Conservation (phyloP, 2,113 vertebrate species). For the Thermophis baileyi region DNA sequence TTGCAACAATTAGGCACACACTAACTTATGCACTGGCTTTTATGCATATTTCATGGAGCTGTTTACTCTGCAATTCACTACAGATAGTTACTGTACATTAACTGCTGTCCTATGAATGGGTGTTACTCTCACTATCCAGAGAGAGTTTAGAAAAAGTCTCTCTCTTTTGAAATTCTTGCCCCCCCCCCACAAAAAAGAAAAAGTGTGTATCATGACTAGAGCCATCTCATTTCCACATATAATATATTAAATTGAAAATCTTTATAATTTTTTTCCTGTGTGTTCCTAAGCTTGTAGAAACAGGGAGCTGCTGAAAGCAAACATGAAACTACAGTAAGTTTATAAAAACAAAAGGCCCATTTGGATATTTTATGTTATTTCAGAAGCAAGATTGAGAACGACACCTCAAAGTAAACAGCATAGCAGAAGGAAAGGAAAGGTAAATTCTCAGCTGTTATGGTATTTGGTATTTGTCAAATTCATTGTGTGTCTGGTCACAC, state of each 20-base stretch:
- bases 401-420: constrained; percentile 6
- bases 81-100: constrained; percentile 1
- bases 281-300: constrained; percentile 1
- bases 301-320: neutral
- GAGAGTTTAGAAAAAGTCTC: constrained; percentile 12
- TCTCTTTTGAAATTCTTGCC: neutral
- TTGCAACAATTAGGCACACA: neutral
- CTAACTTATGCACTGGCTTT: constrained; percentile 3
- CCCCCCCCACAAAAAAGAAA: neutral
- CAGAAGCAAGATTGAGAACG: neutral
- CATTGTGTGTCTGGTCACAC: too few relatives aligned
- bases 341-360: neutral
- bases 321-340: constrained; percentile 11
- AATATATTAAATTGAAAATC: neutral
- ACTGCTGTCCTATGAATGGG: neutral
- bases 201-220: neutral
- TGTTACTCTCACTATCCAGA: neutral
- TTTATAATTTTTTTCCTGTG: neutral
- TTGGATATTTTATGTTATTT: constrained; percentile 37
- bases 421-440: neutral
- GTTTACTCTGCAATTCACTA: constrained; percentile 28
- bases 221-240: neutral
- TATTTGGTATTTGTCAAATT: too few relatives aligned
- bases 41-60: constrained; percentile 23
- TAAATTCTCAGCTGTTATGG: neutral